Evolutionary conservation across 2,797 vertebrate species (phyloP).

Genomic region (Artibeus jamaicensis): DNA sequence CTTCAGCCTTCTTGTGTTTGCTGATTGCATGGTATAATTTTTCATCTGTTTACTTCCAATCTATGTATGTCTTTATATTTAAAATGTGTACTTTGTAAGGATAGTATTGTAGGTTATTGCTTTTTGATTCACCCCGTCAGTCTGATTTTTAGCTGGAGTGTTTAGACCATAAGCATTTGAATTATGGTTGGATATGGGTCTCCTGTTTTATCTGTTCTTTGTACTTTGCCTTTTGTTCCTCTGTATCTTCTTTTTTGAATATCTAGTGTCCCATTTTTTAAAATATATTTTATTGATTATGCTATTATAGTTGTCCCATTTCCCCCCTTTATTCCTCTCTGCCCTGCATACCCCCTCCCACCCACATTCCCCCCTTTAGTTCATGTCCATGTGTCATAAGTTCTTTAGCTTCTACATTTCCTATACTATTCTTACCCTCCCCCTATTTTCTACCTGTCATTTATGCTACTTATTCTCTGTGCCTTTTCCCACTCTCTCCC

Average conservation of each 20-base stretch:
- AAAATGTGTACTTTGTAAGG: background rate
- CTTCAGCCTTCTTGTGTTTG: background rate
- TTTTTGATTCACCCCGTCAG: background rate
- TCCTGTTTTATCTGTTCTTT: background rate
- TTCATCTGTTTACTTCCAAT: background rate
- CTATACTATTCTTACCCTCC: too few species aligned
- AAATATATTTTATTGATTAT: background rate
- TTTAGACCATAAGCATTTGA: conserved; percentile 9
- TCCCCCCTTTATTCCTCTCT: too few species aligned
- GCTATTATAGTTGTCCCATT: too few species aligned
- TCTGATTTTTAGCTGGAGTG: background rate
- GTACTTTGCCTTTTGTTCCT: background rate
- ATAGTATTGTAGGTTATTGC: background rate
- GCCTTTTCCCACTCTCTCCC: too few species aligned
- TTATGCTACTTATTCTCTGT: too few species aligned
- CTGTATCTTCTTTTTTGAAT: background rate
- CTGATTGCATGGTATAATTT: background rate
- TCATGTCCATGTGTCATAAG: too few species aligned
- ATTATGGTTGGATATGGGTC: conserved; percentile 19
- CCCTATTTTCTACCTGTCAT: too few species aligned
- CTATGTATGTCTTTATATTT: background rate
- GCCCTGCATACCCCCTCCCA: too few species aligned
- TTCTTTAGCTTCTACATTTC: too few species aligned
- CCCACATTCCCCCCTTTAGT: too few species aligned
- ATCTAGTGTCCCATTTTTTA: background rate